Base-by-base conservation (phyloP, 1,140 invertebrate species). In the Dendrolimus punctatus region DNA sequence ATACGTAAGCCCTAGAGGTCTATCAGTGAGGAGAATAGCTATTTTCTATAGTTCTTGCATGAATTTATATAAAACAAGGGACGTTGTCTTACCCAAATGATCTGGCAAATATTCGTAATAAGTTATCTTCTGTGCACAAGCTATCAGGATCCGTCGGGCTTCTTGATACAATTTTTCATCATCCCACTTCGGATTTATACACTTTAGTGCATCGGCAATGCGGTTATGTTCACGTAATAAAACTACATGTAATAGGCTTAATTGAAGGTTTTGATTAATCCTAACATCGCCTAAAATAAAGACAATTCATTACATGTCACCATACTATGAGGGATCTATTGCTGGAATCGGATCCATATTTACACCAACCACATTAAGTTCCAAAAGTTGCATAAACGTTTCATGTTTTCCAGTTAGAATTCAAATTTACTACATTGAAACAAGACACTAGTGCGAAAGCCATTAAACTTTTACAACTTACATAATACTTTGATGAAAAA, bases 101-200 rank as follows among this genome's bases (percentile, higher is more conserved):
- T 9, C 44, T 38, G 53, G 58, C 36, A 60, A 41, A 8, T 46
- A 37, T 84, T 87, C 36, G 89, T 92, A 89, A 47, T 57, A 62
- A 10, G 36, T 59, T 37, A 63, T 59, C 5, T 50, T 8, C 43
- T 58, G 57, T 36, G 9, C 10, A 38, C 47, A 42, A 6, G 53
- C 60, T 42, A 58, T 58, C 4, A 54, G 38, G n/a, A 62, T 57
- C 4, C 49, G 23, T 36, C 59, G 45, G 7, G 51, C 49, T 6
- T 62, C 59, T 48, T 62, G 59, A 38, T 40, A 62, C 5, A 54
- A 46, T 7, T 10, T 57, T 39, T 62, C 42, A 37, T 37, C 44
- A 41, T 4, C 23, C 49, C 44, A 41, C 38, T 41, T 41, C 23
- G 38, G 6, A n/a, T 45, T 7, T 8, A 8, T 45, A 6, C 6